These are phyloP conservation scores for Rhinichthys klamathensis DNA, from an alignment of 2,113 vertebrate genomes.

Conservation along the genomic window DNA sequence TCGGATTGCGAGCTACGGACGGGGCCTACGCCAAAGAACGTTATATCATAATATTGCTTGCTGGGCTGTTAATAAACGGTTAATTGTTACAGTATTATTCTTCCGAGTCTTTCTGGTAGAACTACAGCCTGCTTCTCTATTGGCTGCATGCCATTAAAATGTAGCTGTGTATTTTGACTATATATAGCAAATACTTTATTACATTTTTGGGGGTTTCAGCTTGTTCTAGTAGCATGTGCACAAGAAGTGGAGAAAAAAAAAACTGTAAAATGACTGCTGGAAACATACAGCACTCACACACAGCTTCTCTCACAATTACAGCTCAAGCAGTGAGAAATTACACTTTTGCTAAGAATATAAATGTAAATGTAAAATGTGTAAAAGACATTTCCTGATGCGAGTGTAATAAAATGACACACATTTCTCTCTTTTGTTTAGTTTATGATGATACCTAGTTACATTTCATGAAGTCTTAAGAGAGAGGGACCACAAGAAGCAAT, in stretches of 20 bases:
- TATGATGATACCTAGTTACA: background rate
- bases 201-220: too few relatives aligned
- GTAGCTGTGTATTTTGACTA: background rate
- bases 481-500: background rate
- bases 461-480: background rate
- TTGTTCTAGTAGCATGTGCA: too few relatives aligned
- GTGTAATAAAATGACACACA: background rate
- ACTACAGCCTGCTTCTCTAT: background rate
- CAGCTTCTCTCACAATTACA: background rate
- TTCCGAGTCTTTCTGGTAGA: too few relatives aligned
- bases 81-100: too few relatives aligned
- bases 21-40: too few relatives aligned
- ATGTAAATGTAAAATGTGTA: background rate
- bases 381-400: background rate
- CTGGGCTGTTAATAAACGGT: too few relatives aligned
- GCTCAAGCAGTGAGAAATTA: slow-evolving; percentile 5
- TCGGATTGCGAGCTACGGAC: too few relatives aligned
- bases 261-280: background rate
- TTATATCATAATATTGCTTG: too few relatives aligned
- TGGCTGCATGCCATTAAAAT: background rate
- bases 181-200: background rate
- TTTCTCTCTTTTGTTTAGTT: background rate
- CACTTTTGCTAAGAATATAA: background rate
- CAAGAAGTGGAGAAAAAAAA: too few relatives aligned
- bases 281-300: background rate